These are phyloP conservation scores for Petrophora chlorosata DNA, from an alignment of 2,888 invertebrate genomes.

Conservation along the genomic window DNA sequence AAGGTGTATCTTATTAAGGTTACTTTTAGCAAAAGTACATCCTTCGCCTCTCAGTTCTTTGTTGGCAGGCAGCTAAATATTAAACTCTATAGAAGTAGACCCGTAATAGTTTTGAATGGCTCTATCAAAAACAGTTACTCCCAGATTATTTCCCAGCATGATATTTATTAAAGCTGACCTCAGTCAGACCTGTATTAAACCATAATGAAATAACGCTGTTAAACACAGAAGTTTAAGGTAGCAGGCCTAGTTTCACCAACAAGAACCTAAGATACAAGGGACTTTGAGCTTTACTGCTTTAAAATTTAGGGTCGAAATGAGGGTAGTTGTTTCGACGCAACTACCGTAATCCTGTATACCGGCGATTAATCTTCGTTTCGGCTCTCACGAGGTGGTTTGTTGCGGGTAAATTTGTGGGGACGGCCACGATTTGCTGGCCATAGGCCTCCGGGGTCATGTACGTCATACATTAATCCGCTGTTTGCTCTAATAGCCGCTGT, in stretches of 20 bases:
- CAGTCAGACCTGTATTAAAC: slow-evolving; percentile 48
- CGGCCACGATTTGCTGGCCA: slow-evolving; percentile 71
- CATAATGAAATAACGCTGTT: slow-evolving; percentile 60
- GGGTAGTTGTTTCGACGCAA: slow-evolving; percentile 53
- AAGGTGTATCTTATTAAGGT: too few species aligned
- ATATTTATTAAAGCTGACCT: slow-evolving; percentile 44
- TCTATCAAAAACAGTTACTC: too few species aligned
- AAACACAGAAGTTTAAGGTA: slow-evolving; percentile 56
- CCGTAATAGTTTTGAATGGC: too few species aligned
- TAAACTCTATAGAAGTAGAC: too few species aligned
- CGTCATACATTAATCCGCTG: slow-evolving; percentile 75
- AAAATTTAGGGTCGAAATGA: slow-evolving; percentile 40
- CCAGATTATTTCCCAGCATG: slow-evolving; percentile 15
- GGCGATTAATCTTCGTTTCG: slow-evolving; percentile 74
- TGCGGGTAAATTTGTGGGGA: slow-evolving; percentile 76
- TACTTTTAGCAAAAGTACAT: too few species aligned
- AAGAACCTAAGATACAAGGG: slow-evolving; percentile 4
- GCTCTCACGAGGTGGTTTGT: slow-evolving; percentile 75
- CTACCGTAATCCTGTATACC: slow-evolving; percentile 69
- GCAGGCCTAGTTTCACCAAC: slow-evolving; percentile 44
- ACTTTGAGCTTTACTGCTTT: slow-evolving; percentile 44
- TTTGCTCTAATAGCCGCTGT: slow-evolving; percentile 69
- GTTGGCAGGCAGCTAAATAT: too few species aligned
- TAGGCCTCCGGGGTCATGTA: slow-evolving; percentile 67
- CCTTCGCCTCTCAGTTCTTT: too few species aligned